Evolutionary conservation across 2,888 invertebrate genomes (phyloP).

Genomic region (Drosophila paramelanica): DNA sequence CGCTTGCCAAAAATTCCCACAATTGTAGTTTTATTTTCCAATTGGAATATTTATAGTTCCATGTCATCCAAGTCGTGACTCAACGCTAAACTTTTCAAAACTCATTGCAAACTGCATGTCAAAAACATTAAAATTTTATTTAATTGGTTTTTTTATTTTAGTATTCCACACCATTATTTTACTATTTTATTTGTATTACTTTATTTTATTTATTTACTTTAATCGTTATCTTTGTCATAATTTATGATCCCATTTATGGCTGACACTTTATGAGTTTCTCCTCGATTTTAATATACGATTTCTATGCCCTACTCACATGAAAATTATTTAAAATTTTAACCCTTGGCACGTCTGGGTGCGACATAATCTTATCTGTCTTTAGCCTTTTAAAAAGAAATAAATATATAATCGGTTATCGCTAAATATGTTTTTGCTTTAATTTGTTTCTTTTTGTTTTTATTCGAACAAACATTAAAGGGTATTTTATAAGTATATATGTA

Average conservation of each 20-base stretch:
- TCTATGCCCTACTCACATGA: not conserved
- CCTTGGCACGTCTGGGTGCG: constrained; percentile 26
- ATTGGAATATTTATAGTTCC: constrained; percentile 17
- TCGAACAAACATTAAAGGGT: constrained; percentile 46
- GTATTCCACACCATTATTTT: constrained; percentile 31
- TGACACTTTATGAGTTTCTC: constrained; percentile 25
- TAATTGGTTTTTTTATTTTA: constrained; percentile 16
- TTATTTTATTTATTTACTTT: constrained; percentile 7
- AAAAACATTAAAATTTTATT: constrained; percentile 36
- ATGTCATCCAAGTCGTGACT: constrained; percentile 42
- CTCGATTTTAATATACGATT: constrained; percentile 1
- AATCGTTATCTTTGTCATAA: constrained; percentile 11
- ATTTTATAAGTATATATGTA: constrained; percentile 10
- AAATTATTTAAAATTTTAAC: constrained; percentile 8
- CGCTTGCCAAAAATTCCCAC: constrained; percentile 7
- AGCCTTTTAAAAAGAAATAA: constrained; percentile 30
- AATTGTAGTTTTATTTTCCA: constrained; percentile 2
- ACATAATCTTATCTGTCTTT: constrained; percentile 42
- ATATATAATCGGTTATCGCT: constrained; percentile 18
- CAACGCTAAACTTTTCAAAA: constrained; percentile 37
- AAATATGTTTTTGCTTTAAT: constrained; percentile 7
- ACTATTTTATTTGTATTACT: not conserved
- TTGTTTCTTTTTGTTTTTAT: constrained; percentile 4
- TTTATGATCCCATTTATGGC: constrained; percentile 22
- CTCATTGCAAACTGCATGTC: constrained; percentile 46